Conservation (phyloP, 2,113 vertebrate genomes). For the Megaleporinus macrocephalus region DNA sequence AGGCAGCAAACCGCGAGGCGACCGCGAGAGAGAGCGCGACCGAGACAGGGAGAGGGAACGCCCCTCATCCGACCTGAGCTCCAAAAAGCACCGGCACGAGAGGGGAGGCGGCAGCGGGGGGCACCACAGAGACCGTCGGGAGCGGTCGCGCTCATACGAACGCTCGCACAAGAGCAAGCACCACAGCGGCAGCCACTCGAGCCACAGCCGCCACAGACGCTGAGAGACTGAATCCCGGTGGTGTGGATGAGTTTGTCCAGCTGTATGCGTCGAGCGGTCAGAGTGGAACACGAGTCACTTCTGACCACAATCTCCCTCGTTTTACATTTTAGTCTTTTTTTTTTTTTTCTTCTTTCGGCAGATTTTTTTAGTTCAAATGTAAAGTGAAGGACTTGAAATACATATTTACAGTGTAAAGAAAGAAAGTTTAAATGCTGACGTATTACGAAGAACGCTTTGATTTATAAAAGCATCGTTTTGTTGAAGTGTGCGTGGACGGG, state of each 20-base stretch:
- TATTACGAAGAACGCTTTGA: constrained; percentile 80
- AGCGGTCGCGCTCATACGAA: constrained; percentile 93
- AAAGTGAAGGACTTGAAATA: constrained; percentile 72
- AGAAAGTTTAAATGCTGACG: constrained; percentile 68
- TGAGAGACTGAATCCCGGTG: constrained; percentile 66
- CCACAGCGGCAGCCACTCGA: constrained; percentile 87
- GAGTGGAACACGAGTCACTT: not conserved
- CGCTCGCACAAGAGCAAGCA: constrained; percentile 94
- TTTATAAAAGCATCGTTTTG: constrained; percentile 79
- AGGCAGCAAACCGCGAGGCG: constrained; percentile 88
- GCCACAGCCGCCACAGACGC: constrained; percentile 91
- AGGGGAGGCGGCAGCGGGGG: constrained; percentile 68
- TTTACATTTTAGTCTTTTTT: constrained; percentile 38
- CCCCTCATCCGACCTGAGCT: constrained; percentile 73
- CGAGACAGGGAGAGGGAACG: constrained; percentile 78
- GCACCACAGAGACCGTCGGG: constrained; percentile 89
- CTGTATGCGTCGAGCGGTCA: not conserved
- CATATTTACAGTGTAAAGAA: constrained; percentile 84
- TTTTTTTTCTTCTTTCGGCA: constrained; percentile 30
- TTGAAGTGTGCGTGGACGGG: constrained; percentile 62
- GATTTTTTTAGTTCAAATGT: constrained; percentile 68
- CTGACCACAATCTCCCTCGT: constrained; percentile 40
- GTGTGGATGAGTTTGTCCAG: not conserved
- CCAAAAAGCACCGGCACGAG: constrained; percentile 97
- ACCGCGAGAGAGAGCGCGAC: constrained; percentile 65